Percentiles rank a stretch among this genome's conserved stretches.
phyloP scores from a whole-genome alignment of 2,888 invertebrate species.

The Lepidocyrtoides sp. region DNA sequence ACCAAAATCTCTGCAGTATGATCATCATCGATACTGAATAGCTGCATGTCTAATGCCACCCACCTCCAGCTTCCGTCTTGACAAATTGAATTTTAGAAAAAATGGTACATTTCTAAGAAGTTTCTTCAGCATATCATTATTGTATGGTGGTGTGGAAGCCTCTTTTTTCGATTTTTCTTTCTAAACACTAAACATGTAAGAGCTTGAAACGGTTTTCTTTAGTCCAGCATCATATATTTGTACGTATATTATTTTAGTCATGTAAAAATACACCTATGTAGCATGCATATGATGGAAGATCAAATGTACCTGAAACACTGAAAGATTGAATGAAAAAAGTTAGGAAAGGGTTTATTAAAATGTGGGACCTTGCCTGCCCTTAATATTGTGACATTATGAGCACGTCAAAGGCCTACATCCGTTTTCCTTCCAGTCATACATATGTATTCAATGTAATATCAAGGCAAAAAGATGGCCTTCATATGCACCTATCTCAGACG shows the following conservation, averaged over 20 bases:
- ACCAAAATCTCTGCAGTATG: too few species aligned
- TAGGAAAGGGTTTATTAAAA: conserved; percentile 22
- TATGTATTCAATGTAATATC: not conserved
- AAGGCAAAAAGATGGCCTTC: not conserved
- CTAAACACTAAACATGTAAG: too few species aligned
- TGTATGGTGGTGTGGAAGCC: too few species aligned
- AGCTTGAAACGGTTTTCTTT: too few species aligned
- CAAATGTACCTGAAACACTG: too few species aligned
- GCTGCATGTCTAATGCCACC: too few species aligned
- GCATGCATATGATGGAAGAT: too few species aligned
- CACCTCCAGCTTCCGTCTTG: not conserved
- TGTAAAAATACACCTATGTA: not conserved
- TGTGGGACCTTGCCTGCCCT: conserved; percentile 13
- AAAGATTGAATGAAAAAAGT: not conserved
- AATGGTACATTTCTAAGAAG: too few species aligned
- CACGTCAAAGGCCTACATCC: conserved; percentile 3
- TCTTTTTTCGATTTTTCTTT: too few species aligned
- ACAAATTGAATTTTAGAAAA: conserved; percentile 16
- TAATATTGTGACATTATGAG: conserved; percentile 39
- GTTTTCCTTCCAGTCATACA: not conserved
- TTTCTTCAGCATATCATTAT: too few species aligned
- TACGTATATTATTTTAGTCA: not conserved
- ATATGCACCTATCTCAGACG: not conserved
- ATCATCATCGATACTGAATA: too few species aligned
- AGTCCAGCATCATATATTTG: too few species aligned